Evolutionary conservation across 2,888 invertebrate species (phyloP).

Genomic region (Coelinius sp.): DNA sequence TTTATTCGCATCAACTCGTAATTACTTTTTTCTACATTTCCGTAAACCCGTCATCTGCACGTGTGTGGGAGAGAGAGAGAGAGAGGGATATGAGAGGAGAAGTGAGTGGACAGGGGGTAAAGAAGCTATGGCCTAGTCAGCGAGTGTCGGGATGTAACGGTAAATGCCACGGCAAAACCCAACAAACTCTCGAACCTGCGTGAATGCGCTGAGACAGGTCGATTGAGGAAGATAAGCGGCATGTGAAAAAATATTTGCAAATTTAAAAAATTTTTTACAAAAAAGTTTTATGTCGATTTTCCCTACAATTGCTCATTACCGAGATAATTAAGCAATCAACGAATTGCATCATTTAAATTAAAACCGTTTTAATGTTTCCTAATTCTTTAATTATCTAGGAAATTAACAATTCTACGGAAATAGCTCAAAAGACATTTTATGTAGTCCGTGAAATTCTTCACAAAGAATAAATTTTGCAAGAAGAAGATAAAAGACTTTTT

Average conservation of each 20-base stretch:
- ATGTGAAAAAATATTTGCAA: background rate
- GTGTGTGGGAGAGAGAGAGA: slow-evolving; percentile 25
- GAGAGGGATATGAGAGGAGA: slow-evolving; percentile 41
- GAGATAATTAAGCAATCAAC: too few species aligned
- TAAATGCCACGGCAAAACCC: slow-evolving; percentile 58
- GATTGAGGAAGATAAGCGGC: background rate
- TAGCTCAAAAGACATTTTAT: too few species aligned
- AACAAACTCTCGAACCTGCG: slow-evolving; percentile 62
- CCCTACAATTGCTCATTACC: too few species aligned
- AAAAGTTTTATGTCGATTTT: too few species aligned
- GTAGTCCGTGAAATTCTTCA: too few species aligned
- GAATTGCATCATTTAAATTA: too few species aligned
- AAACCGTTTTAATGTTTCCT: too few species aligned
- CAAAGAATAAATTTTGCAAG: too few species aligned
- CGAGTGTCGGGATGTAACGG: slow-evolving; percentile 59
- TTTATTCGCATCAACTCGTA: background rate
- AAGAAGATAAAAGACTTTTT: too few species aligned
- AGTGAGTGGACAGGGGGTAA: slow-evolving; percentile 49
- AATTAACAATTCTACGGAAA: too few species aligned
- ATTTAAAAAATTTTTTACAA: background rate
- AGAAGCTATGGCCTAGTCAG: slow-evolving; percentile 23
- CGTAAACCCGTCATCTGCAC: slow-evolving; percentile 10
- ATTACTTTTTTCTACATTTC: slow-evolving; percentile 15
- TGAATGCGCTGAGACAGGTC: slow-evolving; percentile 49
- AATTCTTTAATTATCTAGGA: too few species aligned